Percentiles rank a stretch among this genome's conserved stretches.
phyloP scores from a whole-genome alignment of 2,797 vertebrate species.

The Anabas testudineus region DNA sequence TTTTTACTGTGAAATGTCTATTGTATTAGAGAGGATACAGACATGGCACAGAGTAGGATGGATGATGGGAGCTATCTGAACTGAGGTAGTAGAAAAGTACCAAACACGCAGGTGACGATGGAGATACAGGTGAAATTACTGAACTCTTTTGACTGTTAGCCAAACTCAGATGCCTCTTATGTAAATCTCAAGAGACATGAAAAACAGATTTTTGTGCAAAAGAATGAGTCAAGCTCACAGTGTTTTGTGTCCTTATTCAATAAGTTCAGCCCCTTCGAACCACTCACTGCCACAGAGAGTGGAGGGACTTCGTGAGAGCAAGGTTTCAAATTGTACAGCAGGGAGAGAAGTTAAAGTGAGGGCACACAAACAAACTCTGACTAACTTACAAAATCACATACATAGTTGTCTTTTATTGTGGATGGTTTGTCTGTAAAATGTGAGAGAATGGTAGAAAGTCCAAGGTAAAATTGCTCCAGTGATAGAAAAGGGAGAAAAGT shows the following conservation, averaged over 20 bases:
- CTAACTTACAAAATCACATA: background rate
- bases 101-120: too few relatives aligned
- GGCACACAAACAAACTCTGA: background rate
- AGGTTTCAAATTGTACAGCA: background rate
- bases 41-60: slow-evolving; percentile 22
- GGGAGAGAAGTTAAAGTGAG: background rate
- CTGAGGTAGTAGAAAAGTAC: slow-evolving; percentile 54
- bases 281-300: slow-evolving; percentile 24
- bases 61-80: slow-evolving; percentile 35
- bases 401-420: too few relatives aligned
- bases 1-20: slow-evolving; percentile 3
- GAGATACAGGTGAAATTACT: slow-evolving; percentile 67
- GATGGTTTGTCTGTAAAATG: background rate
- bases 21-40: slow-evolving; percentile 16
- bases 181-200: slow-evolving; percentile 41
- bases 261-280: slow-evolving; percentile 26
- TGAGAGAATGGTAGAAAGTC: background rate
- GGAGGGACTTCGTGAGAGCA: slow-evolving; percentile 25
- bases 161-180: slow-evolving; percentile 28
- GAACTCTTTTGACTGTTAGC: slow-evolving; percentile 59
- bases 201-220: slow-evolving; percentile 37
- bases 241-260: slow-evolving; percentile 13
- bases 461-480: background rate
- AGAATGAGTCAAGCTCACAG: slow-evolving; percentile 10
- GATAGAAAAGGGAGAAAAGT: background rate